Evolutionary conservation across 2,888 invertebrate genomes (phyloP).

Genomic region (Palloptera scutellata): DNA sequence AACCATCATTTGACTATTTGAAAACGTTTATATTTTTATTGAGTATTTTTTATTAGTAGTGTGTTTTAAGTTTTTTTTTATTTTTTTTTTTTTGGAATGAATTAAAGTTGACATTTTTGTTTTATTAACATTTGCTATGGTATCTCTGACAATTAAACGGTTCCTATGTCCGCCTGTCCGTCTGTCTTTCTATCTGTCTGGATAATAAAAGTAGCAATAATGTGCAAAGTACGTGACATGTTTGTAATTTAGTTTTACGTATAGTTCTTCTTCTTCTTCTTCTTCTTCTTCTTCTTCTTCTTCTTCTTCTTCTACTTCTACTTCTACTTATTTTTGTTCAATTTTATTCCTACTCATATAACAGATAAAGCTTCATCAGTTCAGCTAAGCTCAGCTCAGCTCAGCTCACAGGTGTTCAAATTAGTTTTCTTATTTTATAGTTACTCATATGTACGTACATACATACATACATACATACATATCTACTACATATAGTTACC

Average conservation of each 20-base stretch:
- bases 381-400: constrained; percentile 16
- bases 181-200: neutral
- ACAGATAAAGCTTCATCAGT: no score
- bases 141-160: neutral
- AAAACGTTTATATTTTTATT: neutral
- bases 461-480: neutral
- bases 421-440: constrained; percentile 20
- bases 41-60: constrained; percentile 13
- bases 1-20: neutral
- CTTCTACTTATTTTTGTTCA: constrained; percentile 27
- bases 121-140: constrained; percentile 5
- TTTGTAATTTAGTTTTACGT: constrained; percentile 28
- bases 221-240: constrained; percentile 32
- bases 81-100: no score
- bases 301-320: neutral
- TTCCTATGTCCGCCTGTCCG: neutral
- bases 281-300: no score
- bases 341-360: constrained; percentile 20
- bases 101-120: constrained; percentile 4
- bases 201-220: constrained; percentile 20
- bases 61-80: constrained; percentile 11
- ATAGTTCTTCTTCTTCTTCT: no score
- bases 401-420: constrained; percentile 39
- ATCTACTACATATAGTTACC: constrained; percentile 1
- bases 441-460: constrained; percentile 1